Evolutionary conservation across 2,113 vertebrate genomes (phyloP).

Genomic region (Semnornis frantzii): DNA sequence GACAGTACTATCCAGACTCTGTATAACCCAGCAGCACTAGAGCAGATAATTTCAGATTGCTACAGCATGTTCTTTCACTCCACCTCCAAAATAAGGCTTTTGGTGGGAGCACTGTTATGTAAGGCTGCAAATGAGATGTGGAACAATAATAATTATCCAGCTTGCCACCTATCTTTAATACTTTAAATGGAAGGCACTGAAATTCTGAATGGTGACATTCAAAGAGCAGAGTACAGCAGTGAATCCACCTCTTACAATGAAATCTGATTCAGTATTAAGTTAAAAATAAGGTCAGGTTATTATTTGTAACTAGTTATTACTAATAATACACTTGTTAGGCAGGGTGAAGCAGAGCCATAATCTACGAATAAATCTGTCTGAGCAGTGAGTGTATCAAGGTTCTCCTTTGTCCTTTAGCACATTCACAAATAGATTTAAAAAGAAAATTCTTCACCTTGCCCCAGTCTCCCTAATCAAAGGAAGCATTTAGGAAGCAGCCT

Average conservation of each 20-base stretch:
- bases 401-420: conserved; percentile 34
- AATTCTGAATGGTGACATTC: conserved; percentile 44
- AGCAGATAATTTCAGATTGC: conserved; percentile 61
- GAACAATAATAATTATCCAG: conserved; percentile 57
- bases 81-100: conserved; percentile 67
- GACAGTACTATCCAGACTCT: background rate
- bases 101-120: conserved; percentile 58
- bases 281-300: conserved; percentile 53
- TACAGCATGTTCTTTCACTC: conserved; percentile 36
- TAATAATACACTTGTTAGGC: conserved; percentile 35
- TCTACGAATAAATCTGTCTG: conserved; percentile 12
- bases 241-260: background rate
- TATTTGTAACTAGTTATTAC: conserved; percentile 39
- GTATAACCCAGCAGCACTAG: background rate
- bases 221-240: conserved; percentile 15
- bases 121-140: conserved; percentile 46
- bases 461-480: background rate
- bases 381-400: background rate
- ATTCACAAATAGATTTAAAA: background rate
- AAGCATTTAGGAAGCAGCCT: background rate
- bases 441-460: background rate
- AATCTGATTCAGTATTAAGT: conserved; percentile 31
- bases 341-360: background rate
- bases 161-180: conserved; percentile 64
- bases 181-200: conserved; percentile 18